Evolutionary conservation across 2,113 vertebrate species (phyloP).

Genomic region (Chrysochloris asiatica): DNA sequence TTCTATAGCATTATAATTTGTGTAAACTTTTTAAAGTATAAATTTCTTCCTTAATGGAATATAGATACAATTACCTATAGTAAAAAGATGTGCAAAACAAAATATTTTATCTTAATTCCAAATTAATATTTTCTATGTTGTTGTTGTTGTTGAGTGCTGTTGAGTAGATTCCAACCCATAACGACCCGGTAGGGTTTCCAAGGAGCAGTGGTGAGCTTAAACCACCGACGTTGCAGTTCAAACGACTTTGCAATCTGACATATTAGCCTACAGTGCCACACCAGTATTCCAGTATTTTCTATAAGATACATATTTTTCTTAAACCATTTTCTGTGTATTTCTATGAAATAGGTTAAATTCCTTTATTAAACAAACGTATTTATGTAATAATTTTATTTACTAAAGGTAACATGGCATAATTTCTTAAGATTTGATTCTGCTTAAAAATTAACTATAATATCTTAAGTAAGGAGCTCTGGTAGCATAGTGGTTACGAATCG

Average conservation of each 20-base stretch:
- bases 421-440: not conserved
- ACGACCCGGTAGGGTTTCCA: too few species aligned
- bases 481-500: too few species aligned
- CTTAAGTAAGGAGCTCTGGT: too few species aligned
- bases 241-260: too few species aligned
- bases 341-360: not conserved
- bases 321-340: not conserved
- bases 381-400: not conserved
- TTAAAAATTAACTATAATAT: not conserved
- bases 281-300: too few species aligned
- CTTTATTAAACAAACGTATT: not conserved
- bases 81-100: not conserved
- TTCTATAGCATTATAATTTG: not conserved
- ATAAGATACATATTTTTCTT: not conserved
- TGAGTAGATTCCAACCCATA: too few species aligned
- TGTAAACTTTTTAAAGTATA: not conserved
- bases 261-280: too few species aligned
- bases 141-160: too few species aligned
- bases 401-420: not conserved
- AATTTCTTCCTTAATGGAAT: not conserved
- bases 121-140: slow-evolving; percentile 8
- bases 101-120: not conserved
- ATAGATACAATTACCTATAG: not conserved
- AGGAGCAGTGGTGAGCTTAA: too few species aligned
- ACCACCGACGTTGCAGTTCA: too few species aligned